Evolutionary conservation across 2,113 vertebrate species (phyloP).

Genomic region (Synodontis membranacea): DNA sequence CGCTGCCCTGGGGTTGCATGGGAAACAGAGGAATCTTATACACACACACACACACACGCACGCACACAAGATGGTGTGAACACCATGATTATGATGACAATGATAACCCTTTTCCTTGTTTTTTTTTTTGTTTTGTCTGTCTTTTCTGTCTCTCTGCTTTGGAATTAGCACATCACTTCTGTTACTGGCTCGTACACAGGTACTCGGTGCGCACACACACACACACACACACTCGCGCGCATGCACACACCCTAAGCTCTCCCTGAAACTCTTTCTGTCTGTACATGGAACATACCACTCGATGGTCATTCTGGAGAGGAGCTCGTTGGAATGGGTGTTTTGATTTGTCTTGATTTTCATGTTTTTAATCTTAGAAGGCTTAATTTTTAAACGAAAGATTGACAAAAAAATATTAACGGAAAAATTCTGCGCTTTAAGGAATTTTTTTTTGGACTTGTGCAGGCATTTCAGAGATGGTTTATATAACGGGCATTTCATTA

Average conservation of each 20-base stretch:
- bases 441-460: constrained; percentile 21
- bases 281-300: constrained; percentile 32
- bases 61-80: constrained; percentile 61
- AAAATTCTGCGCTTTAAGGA: constrained; percentile 44
- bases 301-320: constrained; percentile 55
- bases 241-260: constrained; percentile 44
- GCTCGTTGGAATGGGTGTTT: constrained; percentile 53
- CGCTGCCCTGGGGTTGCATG: constrained; percentile 76
- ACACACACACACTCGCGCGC: constrained; percentile 54
- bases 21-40: constrained; percentile 74
- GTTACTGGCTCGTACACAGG: constrained; percentile 43
- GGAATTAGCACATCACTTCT: constrained; percentile 40
- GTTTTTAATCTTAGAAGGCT: constrained; percentile 52
- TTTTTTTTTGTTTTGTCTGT: constrained; percentile 32
- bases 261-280: constrained; percentile 24
- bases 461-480: constrained; percentile 40
- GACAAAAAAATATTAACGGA: background rate
- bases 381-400: constrained; percentile 32
- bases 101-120: constrained; percentile 52
- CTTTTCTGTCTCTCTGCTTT: constrained; percentile 35
- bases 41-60: constrained; percentile 25
- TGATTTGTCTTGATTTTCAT: constrained; percentile 52
- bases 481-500: constrained; percentile 17
- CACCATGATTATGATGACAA: constrained; percentile 57
- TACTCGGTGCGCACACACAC: constrained; percentile 51